Evolutionary conservation across 2,113 vertebrate species (phyloP).

Genomic region (Cynopterus brachyotis): DNA sequence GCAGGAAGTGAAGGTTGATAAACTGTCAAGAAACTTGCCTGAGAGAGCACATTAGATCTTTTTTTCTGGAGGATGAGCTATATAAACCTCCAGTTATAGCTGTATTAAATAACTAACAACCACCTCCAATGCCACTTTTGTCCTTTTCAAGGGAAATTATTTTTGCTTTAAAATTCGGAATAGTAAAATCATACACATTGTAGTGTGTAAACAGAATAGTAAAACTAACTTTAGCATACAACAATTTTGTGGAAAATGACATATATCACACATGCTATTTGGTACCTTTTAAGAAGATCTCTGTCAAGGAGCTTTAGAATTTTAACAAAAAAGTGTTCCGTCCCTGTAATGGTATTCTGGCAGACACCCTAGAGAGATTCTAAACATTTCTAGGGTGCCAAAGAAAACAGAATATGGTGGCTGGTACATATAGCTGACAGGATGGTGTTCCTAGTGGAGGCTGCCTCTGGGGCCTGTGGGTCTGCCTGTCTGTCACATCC

Average conservation of each 20-base stretch:
- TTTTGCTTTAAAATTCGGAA: neutral
- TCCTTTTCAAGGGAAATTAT: neutral
- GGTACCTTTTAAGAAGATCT: neutral
- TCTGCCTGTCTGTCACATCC: neutral
- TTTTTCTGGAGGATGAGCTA: neutral
- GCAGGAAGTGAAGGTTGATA: neutral
- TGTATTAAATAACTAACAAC: neutral
- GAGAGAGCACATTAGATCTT: neutral
- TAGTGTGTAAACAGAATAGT: neutral
- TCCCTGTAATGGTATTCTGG: neutral
- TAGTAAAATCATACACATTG: neutral
- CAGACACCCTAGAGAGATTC: neutral
- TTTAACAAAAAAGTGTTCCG: neutral
- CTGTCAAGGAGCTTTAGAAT: neutral
- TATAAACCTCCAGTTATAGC: neutral
- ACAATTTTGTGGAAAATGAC: neutral
- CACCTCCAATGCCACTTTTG: neutral
- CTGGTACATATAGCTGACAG: too few species aligned
- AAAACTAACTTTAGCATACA: neutral
- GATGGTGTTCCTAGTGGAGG: neutral
- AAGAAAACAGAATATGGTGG: neutral
- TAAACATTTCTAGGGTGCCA: neutral
- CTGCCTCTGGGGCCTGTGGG: neutral
- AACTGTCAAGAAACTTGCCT: neutral
- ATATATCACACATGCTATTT: neutral